phyloP scores from a whole-genome alignment of 2,888 invertebrate species.

The Dryobotodes eremita region DNA sequence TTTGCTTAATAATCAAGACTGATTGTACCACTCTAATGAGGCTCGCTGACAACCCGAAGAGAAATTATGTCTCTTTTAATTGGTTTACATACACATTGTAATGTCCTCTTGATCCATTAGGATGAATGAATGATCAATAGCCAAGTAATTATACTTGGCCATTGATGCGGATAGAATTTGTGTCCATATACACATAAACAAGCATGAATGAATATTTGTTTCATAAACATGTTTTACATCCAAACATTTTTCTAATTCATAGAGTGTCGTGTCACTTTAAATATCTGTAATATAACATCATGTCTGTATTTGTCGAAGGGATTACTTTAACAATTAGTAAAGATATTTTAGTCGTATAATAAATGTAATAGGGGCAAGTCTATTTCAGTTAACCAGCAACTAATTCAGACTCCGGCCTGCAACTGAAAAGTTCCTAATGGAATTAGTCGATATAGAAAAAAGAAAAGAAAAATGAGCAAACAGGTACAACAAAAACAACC shows the following conservation, averaged over 20 bases:
- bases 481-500: too few relatives aligned
- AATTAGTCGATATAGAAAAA: too few relatives aligned
- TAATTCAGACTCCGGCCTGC: background rate
- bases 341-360: background rate
- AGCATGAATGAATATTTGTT: too few relatives aligned
- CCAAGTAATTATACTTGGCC: background rate
- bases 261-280: background rate
- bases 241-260: background rate
- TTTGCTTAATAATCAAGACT: slow-evolving; percentile 25
- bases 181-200: background rate
- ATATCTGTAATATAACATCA: too few relatives aligned
- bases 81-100: slow-evolving; percentile 9
- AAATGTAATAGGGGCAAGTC: background rate
- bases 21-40: slow-evolving; percentile 30
- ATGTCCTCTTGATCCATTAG: slow-evolving; percentile 21
- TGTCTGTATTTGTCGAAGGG: background rate
- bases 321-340: background rate
- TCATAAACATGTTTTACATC: too few relatives aligned
- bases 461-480: too few relatives aligned
- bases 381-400: background rate
- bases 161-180: background rate
- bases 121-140: too few relatives aligned
- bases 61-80: slow-evolving; percentile 45
- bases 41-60: slow-evolving; percentile 16
- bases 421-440: background rate